These are phyloP conservation scores for Mastacembelus armatus DNA, from an alignment of 2,797 vertebrate genomes.

Conservation along the genomic window DNA sequence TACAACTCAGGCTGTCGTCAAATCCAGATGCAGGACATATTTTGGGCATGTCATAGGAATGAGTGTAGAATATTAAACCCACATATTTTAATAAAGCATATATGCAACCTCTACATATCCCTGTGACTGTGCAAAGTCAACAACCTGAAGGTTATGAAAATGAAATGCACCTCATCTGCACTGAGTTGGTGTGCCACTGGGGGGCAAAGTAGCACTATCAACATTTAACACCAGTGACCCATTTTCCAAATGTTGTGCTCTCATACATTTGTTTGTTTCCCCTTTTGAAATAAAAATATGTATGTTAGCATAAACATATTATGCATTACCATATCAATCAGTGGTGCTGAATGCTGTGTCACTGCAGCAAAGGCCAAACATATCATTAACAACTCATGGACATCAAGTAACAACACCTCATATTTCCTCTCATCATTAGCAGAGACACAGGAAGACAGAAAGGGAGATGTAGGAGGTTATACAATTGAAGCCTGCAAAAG, in stretches of 20 bases:
- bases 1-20: not conserved
- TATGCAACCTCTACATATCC: slow-evolving; percentile 33
- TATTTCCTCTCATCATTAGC: slow-evolving; percentile 53
- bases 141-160: slow-evolving; percentile 72
- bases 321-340: slow-evolving; percentile 73
- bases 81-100: slow-evolving; percentile 43
- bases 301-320: slow-evolving; percentile 75
- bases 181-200: slow-evolving; percentile 80
- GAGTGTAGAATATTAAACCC: slow-evolving; percentile 34
- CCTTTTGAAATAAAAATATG: slow-evolving; percentile 80
- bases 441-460: not conserved
- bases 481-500: slow-evolving; percentile 29
- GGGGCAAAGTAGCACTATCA: slow-evolving; percentile 86
- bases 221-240: slow-evolving; percentile 82
- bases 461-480: not conserved
- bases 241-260: slow-evolving; percentile 79
- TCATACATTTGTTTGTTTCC: slow-evolving; percentile 73
- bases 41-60: slow-evolving; percentile 21
- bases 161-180: slow-evolving; percentile 62
- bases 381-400: slow-evolving; percentile 58
- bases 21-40: slow-evolving; percentile 13
- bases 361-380: slow-evolving; percentile 53
- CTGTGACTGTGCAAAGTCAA: slow-evolving; percentile 55
- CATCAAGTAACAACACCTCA: slow-evolving; percentile 38
- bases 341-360: slow-evolving; percentile 56